Evolutionary conservation across 2,888 invertebrate genomes (phyloP).

Genomic region (Apamea monoglypha): DNA sequence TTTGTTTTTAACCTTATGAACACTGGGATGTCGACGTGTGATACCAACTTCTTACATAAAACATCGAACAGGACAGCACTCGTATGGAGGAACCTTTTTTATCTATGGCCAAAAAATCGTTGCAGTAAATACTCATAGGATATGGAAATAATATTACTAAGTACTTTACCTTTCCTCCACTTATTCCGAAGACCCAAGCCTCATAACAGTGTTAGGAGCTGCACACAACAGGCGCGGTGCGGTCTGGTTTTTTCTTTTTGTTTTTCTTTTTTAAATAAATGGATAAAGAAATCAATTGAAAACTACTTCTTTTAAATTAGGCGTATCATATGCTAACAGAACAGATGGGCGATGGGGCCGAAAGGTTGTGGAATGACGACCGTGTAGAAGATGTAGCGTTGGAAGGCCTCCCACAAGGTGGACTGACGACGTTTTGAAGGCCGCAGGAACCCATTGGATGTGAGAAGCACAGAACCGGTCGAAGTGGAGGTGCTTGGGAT

Average conservation of each 20-base stretch:
- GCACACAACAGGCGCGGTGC: slow-evolving; percentile 1
- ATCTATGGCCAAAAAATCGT: not conserved
- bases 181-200: slow-evolving; percentile 50
- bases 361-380: too few species aligned
- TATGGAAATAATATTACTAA: slow-evolving; percentile 40
- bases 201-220: slow-evolving; percentile 14
- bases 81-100: not conserved
- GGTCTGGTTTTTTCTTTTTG: not conserved
- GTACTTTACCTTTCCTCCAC: slow-evolving; percentile 53
- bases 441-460: too few species aligned
- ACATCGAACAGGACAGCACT: not conserved
- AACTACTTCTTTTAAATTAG: not conserved
- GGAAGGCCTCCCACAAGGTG: too few species aligned
- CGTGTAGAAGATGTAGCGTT: too few species aligned
- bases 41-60: not conserved
- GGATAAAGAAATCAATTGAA: too few species aligned
- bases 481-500: too few species aligned
- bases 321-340: not conserved
- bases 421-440: too few species aligned
- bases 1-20: not conserved
- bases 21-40: not conserved
- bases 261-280: not conserved
- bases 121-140: not conserved
- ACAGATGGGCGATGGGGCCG: too few species aligned
- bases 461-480: too few species aligned